Percentiles rank a stretch among this genome's conserved stretches.
phyloP scores from a whole-genome alignment of 2,113 vertebrate species.

The Oryzias celebensis region DNA sequence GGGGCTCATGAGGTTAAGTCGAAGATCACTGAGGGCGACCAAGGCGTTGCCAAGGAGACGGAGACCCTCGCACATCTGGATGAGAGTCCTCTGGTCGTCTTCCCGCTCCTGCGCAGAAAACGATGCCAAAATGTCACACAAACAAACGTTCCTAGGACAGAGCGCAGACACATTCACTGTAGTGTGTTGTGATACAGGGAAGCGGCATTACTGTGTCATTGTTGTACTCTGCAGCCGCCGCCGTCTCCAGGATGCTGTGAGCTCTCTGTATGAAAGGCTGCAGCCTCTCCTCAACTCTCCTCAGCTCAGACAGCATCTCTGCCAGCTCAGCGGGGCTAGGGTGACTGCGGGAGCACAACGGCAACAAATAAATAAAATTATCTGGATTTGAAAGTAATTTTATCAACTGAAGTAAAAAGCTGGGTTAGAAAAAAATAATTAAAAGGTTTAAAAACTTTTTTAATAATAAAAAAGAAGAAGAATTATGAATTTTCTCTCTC shows the following conservation, averaged over 20 bases:
- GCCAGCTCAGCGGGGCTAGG: constrained; percentile 85
- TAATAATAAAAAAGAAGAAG: too few species aligned
- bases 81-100: constrained; percentile 85
- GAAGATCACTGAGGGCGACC: constrained; percentile 87
- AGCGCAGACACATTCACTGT: neutral
- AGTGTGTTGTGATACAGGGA: neutral
- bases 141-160: neutral
- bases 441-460: too few species aligned
- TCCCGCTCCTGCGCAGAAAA: constrained; percentile 78
- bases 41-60: constrained; percentile 88
- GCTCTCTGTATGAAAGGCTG: constrained; percentile 89
- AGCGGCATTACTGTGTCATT: constrained; percentile 81
- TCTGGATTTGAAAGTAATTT: too few species aligned
- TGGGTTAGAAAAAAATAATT: too few species aligned
- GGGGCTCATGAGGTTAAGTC: constrained; percentile 83
- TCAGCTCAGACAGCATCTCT: constrained; percentile 85
- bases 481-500: too few species aligned
- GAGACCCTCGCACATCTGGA: constrained; percentile 85
- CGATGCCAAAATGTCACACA: accelerated
- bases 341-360: constrained; percentile 69
- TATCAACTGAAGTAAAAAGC: too few species aligned
- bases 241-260: constrained; percentile 84
- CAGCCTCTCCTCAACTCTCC: constrained; percentile 83
- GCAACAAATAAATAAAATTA: too few species aligned
- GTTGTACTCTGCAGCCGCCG: constrained; percentile 84